Conservation (phyloP, 2,113 vertebrate genomes). For the Campylorhamphus procurvoides region DNA sequence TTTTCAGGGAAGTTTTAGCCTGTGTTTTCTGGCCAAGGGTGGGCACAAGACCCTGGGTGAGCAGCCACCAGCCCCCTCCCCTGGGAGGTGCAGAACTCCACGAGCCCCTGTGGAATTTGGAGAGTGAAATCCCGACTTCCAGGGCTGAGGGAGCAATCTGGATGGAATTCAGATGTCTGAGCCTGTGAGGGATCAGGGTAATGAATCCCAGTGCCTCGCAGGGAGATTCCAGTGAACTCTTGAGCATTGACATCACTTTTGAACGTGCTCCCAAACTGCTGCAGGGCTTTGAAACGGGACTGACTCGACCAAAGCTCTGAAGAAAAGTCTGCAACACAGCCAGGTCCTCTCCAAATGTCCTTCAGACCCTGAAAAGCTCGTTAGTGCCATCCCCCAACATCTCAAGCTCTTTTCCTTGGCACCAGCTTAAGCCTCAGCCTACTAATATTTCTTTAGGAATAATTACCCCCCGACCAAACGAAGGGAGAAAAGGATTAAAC, state of each 20-base stretch:
- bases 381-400: neutral
- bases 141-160: neutral
- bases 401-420: neutral
- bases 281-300: neutral
- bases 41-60: neutral
- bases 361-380: neutral
- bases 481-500: neutral
- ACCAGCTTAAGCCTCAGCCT: neutral
- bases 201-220: neutral
- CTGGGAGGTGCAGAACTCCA: neutral
- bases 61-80: neutral
- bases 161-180: neutral
- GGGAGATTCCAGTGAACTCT: neutral
- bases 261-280: neutral
- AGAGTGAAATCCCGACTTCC: neutral
- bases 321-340: neutral
- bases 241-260: neutral
- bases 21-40: rapidly evolving
- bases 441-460: neutral
- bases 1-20: neutral
- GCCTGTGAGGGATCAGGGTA: neutral
- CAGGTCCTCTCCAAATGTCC: neutral
- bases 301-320: neutral
- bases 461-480: neutral
- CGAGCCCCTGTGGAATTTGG: neutral